Evolutionary conservation across 2,888 invertebrate species (phyloP), one percentile per base, ranked within the genome.

Genomic region (Zootermopsis nevadensis): DNA sequence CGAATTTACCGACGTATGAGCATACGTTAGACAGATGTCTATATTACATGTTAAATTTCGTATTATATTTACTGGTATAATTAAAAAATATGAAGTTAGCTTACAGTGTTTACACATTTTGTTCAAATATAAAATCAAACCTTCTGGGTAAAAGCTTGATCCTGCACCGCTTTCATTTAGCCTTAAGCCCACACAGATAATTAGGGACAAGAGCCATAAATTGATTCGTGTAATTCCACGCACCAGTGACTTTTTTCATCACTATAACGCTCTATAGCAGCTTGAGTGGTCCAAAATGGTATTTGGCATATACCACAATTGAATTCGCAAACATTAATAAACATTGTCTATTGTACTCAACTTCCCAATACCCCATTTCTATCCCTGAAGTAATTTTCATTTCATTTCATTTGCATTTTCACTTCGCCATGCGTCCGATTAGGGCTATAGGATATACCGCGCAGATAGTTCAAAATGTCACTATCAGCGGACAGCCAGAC

Each of bases 291-390:
- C 42, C 76, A 8, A 76, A 42, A 42, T 76, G 38, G 42, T 24
- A 42, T 42, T 76, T 76, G 22, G 15, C 19, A 31, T 33, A 31
- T 22, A 74, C 74, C 74, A 74, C 74, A 79, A 79, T 79, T 79
- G 79, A 79, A 79, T 60, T 79, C 79, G 38, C 66, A 66, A 35
- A 77, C 79, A 79, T 66, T 79, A 66, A 79, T 79, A 79, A 79
- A 79, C 79, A 79, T 79, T 79, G 79, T 66, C 60, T 66, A 66
- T 79, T 79, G 79, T 79, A 33, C 60, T 79, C 31, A 10, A 33
- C 35, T 33, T 55, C 35, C 79, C 8, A n/a, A 15, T 79, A 31
- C 67, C 24, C 60, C 30, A n/a, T 79, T 31, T 42, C 35, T n/a
- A 66, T 15, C 67, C 38, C 48, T 22, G 30, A 79, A 83, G 48